Base-by-base conservation (phyloP, 2,888 invertebrate genomes). In the Trichacis sp. region DNA sequence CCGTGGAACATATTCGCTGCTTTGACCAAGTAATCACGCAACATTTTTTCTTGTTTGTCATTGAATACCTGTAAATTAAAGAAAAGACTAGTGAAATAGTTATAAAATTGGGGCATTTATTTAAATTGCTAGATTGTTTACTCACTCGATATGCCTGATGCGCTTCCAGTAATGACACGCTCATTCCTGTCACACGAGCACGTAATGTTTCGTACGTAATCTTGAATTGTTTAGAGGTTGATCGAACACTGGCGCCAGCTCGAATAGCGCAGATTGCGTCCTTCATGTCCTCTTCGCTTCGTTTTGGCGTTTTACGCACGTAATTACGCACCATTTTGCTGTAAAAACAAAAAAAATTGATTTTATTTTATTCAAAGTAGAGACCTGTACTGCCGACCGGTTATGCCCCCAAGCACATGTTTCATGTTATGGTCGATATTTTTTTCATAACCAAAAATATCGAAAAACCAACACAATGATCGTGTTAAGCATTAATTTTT, bases 1-100 rank as follows among this genome's bases (percentile, higher is more conserved):
- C 49, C 49, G 47, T 58, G 46, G 33, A 53, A 58, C 38, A 64
- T 54, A 29, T 38, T 40, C n/a, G 17, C 49, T 42, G 58, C 40
- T 36, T 49, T 48, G 11, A 64, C 42, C 33, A 64, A 38, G 30
- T 58, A 64, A 49, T 54, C 48, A 19, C 49, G 45, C 12, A 56
- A 36, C 12, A 33, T 8, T 33, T 17, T 19, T 19, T 47, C 46
- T 54, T 54, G 54, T 19, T 49, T 42, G 43, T 24, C 42, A 43
- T 48, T 42, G 43, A 57, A 57, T 42, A 43, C 24, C 57, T 57
- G 14, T 33, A 57, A 42, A 57, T 42, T 33, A 24, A n/a, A 15
- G 24, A 24, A 24, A 24, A 3, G 24, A 24, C 24, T 24, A 24
- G 24, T 24, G 3, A 24, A 24, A 24, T 24, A 24, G 8, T 3